Evolutionary conservation across 2,113 vertebrate genomes (phyloP), one percentile per base, ranked within the genome.

Genomic region (Promerops cafer): DNA sequence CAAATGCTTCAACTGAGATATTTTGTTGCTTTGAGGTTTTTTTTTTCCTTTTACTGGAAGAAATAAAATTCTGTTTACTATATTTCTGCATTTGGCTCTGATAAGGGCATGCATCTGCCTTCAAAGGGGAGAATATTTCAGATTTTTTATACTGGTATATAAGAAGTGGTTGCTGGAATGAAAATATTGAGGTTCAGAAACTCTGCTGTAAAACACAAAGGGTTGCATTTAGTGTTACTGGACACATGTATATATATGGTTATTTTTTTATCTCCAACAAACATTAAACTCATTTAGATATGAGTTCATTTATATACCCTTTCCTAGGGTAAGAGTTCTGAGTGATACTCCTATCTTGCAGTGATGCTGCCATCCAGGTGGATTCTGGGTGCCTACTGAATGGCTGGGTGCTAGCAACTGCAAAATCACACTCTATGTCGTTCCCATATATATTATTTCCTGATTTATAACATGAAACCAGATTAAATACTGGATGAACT

Each of bases 201-300:
- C 30, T 77, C 14, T 87, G 24, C 19, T 75, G 24, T 71, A 81
- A 94, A 65, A 30, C 16, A 77, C 33, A 45, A 10, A 31, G 7
- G 2, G 15, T 47, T 26, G 13, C 8, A 24, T 37, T 24, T 81
- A 17, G 0, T 59, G 16, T 81, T 57, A 63, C 20, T 71, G 33
- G 24, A 77, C 45, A 64, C 5, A 13, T 3, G 3, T 44, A 40
- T 1, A 0, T 16, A 19, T 16, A 8, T 11, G 13, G 6, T 7
- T 57, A 28, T 17, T 49, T 76, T 77, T 71, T 80, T 23, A 61
- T 65, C 20, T 40, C 40, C 1, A 56, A 30, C 13, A 77, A n/a
- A 74, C 0, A 0, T 35, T 74, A 47, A 86, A 69, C 14, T 70
- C 4, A 69, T 77, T 86, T 72, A 15, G 44, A 4, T 44, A 12